These are phyloP conservation scores for Anguilla megastoma DNA, from an alignment of 2,797 vertebrate species.

Conservation along the genomic window DNA sequence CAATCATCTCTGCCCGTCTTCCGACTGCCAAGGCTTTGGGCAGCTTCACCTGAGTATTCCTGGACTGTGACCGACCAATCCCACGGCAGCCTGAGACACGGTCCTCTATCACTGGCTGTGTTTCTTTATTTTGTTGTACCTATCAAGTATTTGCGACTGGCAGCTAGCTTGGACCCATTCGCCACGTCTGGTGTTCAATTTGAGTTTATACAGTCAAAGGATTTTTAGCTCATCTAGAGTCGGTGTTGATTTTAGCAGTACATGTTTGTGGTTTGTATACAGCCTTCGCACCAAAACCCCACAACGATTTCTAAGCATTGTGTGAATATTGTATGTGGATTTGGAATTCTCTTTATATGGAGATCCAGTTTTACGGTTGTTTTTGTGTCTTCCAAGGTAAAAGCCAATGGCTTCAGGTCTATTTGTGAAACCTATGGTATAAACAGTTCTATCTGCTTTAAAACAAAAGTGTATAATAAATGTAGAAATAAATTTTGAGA, in stretches of 20 bases:
- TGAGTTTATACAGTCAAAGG: conserved; percentile 23
- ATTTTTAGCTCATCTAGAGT: neutral
- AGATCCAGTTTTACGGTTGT: conserved; percentile 45
- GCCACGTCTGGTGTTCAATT: conserved; percentile 37
- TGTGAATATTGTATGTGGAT: conserved; percentile 41
- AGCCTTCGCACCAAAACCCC: neutral
- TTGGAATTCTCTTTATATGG: conserved; percentile 54
- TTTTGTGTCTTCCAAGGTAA: conserved; percentile 50
- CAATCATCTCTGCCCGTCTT: conserved; percentile 5
- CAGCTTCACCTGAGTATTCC: neutral
- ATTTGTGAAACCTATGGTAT: conserved; percentile 65
- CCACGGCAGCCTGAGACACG: neutral
- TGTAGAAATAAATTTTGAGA: conserved; percentile 67
- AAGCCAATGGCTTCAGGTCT: conserved; percentile 58
- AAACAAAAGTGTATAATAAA: conserved; percentile 56
- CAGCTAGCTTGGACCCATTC: conserved; percentile 63
- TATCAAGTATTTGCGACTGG: conserved; percentile 55
- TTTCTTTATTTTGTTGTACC: conserved; percentile 42
- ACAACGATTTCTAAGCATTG: conserved; percentile 31
- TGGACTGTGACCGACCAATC: neutral
- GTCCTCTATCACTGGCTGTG: neutral
- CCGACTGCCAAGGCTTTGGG: neutral
- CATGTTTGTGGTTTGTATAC: conserved; percentile 3
- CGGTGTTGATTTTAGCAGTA: neutral
- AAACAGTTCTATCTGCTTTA: conserved; percentile 64